Evolutionary conservation across 2,888 invertebrate genomes (phyloP).

Genomic region (Cryptus viduatorius): DNA sequence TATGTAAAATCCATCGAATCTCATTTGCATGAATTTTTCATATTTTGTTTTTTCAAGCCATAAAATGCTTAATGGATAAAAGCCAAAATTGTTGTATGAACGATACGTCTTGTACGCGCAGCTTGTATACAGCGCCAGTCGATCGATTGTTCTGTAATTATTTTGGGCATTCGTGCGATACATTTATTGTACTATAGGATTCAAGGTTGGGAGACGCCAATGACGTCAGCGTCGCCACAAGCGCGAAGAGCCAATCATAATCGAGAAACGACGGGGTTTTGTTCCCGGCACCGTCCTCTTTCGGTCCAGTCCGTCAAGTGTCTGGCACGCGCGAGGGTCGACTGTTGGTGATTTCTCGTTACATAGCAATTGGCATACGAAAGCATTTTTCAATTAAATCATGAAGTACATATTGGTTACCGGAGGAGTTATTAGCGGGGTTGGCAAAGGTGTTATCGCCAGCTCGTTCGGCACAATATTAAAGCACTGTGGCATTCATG

Average conservation of each 20-base stretch:
- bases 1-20: background rate
- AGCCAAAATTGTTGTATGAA: background rate
- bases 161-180: constrained; percentile 20
- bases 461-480: constrained; percentile 98
- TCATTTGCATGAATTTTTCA: background rate
- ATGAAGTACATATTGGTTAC: constrained; percentile 99
- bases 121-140: background rate
- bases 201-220: constrained; percentile 51
- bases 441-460: constrained; percentile 98
- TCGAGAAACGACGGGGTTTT: constrained; percentile 51
- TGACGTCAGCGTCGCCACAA: constrained; percentile 48
- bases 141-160: constrained; percentile 20
- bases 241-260: constrained; percentile 40
- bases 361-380: constrained; percentile 4
- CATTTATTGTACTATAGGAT: constrained; percentile 21
- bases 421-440: constrained; percentile 99
- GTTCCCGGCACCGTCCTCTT: constrained; percentile 58
- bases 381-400: constrained; percentile 13
- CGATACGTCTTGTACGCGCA: background rate
- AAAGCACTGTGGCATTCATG: constrained; percentile 97
- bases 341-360: background rate
- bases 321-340: constrained; percentile 63
- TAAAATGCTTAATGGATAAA: background rate
- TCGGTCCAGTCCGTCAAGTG: constrained; percentile 71
- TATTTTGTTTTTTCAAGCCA: background rate